Evolutionary conservation across 1,140 invertebrate genomes (phyloP).

Genomic region (Belonocnema kinseyi): DNA sequence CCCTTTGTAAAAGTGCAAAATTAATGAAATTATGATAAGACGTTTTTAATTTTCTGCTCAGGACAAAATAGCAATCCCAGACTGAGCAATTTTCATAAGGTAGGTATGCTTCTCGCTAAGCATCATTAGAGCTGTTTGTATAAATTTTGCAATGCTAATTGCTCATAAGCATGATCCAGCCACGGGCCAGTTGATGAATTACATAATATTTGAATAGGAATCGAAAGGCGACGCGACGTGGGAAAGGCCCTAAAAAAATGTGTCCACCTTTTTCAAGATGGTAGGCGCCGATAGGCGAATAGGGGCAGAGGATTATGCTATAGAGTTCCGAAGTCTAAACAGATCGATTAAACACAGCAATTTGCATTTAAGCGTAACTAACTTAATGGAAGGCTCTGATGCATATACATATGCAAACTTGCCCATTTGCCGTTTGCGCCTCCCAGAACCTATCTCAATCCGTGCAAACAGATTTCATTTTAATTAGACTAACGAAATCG

Average conservation of each 20-base stretch:
- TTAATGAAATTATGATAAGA: no score
- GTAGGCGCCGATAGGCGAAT: slow-evolving; percentile 19
- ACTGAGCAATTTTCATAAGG: no score
- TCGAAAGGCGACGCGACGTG: neutral
- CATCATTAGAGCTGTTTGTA: neutral
- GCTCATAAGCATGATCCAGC: neutral
- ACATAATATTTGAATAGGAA: slow-evolving; percentile 9
- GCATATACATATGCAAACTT: slow-evolving; percentile 66
- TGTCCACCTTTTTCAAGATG: neutral
- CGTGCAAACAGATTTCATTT: neutral
- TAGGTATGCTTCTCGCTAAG: no score
- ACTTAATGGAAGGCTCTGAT: slow-evolving; percentile 65
- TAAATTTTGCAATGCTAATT: slow-evolving; percentile 12
- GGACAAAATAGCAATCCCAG: no score
- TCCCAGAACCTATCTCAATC: slow-evolving; percentile 23
- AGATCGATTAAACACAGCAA: slow-evolving; percentile 67
- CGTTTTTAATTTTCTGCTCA: no score
- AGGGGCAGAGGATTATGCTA: slow-evolving; percentile 54
- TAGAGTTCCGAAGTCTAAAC: slow-evolving; percentile 53
- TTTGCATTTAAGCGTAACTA: slow-evolving; percentile 75
- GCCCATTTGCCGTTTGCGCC: slow-evolving; percentile 38
- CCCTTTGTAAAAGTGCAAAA: no score
- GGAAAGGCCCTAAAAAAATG: neutral
- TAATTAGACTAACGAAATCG: neutral
- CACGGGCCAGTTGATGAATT: neutral